Conservation (phyloP, 2,113 vertebrate genomes). For the Pholis gunnellus region DNA sequence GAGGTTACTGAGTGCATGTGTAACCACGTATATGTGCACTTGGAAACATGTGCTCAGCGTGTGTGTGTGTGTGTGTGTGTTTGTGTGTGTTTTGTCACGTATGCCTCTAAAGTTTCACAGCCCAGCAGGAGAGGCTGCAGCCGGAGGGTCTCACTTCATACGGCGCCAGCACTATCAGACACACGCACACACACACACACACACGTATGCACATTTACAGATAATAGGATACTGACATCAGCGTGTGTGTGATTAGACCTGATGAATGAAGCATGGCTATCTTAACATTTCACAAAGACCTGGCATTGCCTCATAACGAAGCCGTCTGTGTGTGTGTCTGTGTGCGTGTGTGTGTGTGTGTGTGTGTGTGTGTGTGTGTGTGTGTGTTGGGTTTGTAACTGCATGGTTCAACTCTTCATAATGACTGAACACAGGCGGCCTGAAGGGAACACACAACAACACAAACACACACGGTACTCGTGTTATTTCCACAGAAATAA, state of each 20-base stretch:
- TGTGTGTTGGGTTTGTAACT: background rate
- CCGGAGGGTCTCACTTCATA: constrained; percentile 61
- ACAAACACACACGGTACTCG: background rate
- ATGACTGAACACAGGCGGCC: constrained; percentile 25
- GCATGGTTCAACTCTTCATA: constrained; percentile 15
- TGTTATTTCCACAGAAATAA: background rate
- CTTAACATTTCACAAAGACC: constrained; percentile 48
- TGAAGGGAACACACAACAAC: constrained; percentile 14
- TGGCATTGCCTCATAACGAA: constrained; percentile 34
- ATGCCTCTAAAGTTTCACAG: constrained; percentile 68
- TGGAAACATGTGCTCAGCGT: constrained; percentile 30
- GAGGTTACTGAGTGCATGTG: constrained; percentile 51
- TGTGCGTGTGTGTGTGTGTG: constrained; percentile 21
- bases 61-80: constrained; percentile 12
- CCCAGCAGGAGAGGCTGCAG: constrained; percentile 65
- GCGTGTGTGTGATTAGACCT: constrained; percentile 50
- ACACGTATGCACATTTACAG: constrained; percentile 5
- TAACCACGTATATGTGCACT: constrained; percentile 24
- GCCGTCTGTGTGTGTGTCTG: constrained; percentile 13
- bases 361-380: constrained; percentile 16
- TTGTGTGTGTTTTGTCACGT: constrained; percentile 44
- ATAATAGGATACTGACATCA: constrained; percentile 20
- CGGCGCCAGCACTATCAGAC: constrained; percentile 49
- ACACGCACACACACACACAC: constrained; percentile 22
- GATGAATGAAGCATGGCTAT: constrained; percentile 56